phyloP scores from a whole-genome alignment of 1,140 invertebrate species.

The Drosophila subobscura region DNA sequence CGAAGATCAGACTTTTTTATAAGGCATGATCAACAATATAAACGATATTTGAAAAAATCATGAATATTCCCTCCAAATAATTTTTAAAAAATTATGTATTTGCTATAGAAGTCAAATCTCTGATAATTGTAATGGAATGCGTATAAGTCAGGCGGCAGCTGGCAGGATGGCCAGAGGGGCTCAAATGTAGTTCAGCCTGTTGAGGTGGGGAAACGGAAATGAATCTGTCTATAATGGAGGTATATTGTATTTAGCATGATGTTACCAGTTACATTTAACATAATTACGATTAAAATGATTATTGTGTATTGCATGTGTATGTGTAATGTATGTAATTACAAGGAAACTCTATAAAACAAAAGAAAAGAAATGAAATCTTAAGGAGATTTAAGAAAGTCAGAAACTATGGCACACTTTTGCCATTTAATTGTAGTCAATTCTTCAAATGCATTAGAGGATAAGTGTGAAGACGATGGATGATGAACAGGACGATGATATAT shows the following conservation, averaged over 20 bases:
- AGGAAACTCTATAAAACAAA: constrained; percentile 51
- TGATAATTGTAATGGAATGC: constrained; percentile 59
- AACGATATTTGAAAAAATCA: constrained; percentile 75
- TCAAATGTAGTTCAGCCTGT: constrained; percentile 48
- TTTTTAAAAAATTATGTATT: constrained; percentile 81
- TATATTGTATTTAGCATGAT: constrained; percentile 75
- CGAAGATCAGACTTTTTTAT: constrained; percentile 56
- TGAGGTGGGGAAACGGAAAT: not conserved
- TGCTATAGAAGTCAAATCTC: constrained; percentile 69
- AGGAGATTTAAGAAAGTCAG: constrained; percentile 38
- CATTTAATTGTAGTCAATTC: constrained; percentile 81
- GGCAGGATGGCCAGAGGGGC: too few species aligned
- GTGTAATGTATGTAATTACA: constrained; percentile 78
- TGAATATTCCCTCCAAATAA: constrained; percentile 83
- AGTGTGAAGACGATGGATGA: constrained; percentile 38
- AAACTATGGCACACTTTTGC: constrained; percentile 74
- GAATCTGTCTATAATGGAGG: constrained; percentile 50
- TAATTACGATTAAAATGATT: constrained; percentile 76
- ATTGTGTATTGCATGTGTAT: constrained; percentile 79
- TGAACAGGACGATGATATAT: constrained; percentile 58
- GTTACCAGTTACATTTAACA: constrained; percentile 76
- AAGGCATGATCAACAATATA: constrained; percentile 59
- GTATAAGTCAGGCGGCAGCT: not conserved
- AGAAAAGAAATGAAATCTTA: constrained; percentile 16
- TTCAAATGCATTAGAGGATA: constrained; percentile 69